Percentiles rank a stretch among this genome's conserved stretches.
These are phyloP conservation scores for Irena cyanogastra DNA, from an alignment of 2,113 vertebrate genomes.

Conservation along the genomic window DNA sequence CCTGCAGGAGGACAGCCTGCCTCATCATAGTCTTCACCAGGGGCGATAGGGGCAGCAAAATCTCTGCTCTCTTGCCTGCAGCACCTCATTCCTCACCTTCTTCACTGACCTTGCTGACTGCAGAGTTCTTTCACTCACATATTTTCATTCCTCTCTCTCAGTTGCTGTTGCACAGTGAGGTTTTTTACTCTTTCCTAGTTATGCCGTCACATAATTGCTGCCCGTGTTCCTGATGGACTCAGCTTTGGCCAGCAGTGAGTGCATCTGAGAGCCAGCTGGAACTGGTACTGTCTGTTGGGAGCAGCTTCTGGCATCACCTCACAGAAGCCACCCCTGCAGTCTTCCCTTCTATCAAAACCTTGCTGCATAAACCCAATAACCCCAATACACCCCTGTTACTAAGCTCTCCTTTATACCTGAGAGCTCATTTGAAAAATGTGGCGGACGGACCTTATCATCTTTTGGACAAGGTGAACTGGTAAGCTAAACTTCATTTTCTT, in stretches of 20 bases:
- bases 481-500: background rate
- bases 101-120: background rate
- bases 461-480: background rate
- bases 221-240: background rate
- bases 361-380: background rate
- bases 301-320: background rate
- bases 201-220: rapidly evolving
- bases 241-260: background rate
- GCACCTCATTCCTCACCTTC: background rate
- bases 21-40: rapidly evolving
- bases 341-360: background rate
- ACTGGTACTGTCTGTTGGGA: background rate
- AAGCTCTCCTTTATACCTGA: background rate
- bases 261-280: background rate
- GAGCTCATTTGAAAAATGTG: background rate
- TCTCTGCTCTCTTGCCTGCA: background rate
- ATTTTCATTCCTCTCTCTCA: background rate
- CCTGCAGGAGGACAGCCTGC: background rate
- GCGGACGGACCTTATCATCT: background rate
- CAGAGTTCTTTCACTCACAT: background rate
- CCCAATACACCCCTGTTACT: background rate
- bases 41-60: background rate
- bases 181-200: background rate
- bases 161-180: rapidly evolving
- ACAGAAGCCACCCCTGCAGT: background rate